Evolutionary conservation across 2,797 vertebrate genomes (phyloP), one percentile per base, ranked within the genome.

Genomic region (Pampus argenteus): DNA sequence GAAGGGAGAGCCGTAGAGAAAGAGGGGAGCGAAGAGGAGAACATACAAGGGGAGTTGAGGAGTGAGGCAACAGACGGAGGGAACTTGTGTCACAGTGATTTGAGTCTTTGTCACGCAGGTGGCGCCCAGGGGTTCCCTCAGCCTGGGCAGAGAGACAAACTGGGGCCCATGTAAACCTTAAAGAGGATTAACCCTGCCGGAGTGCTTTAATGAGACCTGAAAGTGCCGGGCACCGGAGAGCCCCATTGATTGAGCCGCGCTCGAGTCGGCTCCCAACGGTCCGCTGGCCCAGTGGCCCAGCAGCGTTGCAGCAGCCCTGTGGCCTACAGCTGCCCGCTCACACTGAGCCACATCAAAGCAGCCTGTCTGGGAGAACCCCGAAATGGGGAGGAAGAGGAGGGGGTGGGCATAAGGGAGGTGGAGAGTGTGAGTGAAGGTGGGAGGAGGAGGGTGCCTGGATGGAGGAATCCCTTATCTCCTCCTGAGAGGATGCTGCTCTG

Each of bases 381-480:
- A 86, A 84, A 79, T 25, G 66, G 78, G 63, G 74, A 55, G 40
- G 40, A 44, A 61, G 52, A n/a, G 72, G 23, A 36, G 36, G 47
- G 42, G 56, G 57, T 51, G 66, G 60, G 72, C 55, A 73, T 52
- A 3, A 57, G 51, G 59, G 78, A 78, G 74, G 85, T 42, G 72
- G 74, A 68, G 61, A 70, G 79, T 23, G 65, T 66, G 78, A 72
- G 78, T 48, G 66, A 48, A 58, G 65, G 65, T 10, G 47, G 76
- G 70, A 76, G 80, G 78, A 55, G 79, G 76, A 84, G 75, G 79
- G 82, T 81, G 95, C 92, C 90, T 95, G 94, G 95, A 95, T 92
- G 91, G 93, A 94, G 94, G 96, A 97, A 96, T 96, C 96, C 96
- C 96, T 98, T 99, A 99, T 99, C 97, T 97, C 92, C 51, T 94